Evolutionary conservation across 92 coral and sea anemone genomes (phyloP).

Genomic region (Isaurus tuberculatus): DNA sequence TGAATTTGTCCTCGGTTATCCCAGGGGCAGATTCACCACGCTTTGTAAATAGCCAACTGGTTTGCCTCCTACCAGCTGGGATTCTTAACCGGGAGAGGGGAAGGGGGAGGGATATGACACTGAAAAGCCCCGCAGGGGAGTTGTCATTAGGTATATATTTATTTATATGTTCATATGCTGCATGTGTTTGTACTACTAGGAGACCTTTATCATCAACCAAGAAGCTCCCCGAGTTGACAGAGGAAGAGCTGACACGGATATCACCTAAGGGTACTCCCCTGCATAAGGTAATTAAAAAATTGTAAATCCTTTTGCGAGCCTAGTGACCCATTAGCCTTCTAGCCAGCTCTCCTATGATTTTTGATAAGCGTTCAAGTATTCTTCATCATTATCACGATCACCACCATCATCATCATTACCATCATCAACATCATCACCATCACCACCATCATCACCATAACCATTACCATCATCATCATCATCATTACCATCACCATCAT

Average conservation of each 20-base stretch:
- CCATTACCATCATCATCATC: not conserved
- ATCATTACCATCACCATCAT: not conserved
- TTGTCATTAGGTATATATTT: too few species aligned
- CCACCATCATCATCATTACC: not conserved
- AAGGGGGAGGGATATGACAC: too few species aligned
- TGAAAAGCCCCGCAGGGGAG: too few species aligned
- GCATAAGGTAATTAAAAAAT: conserved; percentile 77
- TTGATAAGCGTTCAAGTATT: too few species aligned
- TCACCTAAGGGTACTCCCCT: conserved; percentile 70
- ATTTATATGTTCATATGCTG: not conserved
- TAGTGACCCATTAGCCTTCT: too few species aligned
- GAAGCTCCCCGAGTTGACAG: conserved; percentile 77
- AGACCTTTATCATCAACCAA: conserved; percentile 93
- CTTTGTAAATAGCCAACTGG: too few species aligned
- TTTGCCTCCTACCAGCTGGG: too few species aligned
- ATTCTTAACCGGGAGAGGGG: too few species aligned
- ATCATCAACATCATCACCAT: not conserved
- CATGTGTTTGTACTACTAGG: conserved; percentile 43
- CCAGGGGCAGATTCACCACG: too few species aligned
- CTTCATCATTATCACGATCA: not conserved
- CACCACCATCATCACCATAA: not conserved
- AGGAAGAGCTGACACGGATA: conserved; percentile 73
- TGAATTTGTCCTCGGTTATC: too few species aligned
- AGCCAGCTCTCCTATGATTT: too few species aligned
- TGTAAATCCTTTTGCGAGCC: too few species aligned